phyloP scores from a whole-genome alignment of 92 coral and sea anemone species.

The Phenganax marumi region DNA sequence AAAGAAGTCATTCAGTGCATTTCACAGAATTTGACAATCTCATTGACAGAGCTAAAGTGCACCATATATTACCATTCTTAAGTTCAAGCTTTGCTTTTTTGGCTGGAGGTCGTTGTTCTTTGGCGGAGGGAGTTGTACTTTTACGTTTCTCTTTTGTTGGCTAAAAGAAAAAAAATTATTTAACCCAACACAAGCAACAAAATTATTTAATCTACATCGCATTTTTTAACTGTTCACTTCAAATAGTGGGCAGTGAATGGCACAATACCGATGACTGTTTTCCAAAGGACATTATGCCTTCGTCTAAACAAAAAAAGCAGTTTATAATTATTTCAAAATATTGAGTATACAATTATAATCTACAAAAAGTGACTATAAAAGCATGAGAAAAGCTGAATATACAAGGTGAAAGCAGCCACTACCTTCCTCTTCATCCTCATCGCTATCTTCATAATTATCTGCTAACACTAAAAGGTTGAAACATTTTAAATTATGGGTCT shows the following conservation, averaged over 20 bases:
- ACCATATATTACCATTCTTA: background rate
- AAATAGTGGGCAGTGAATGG: background rate
- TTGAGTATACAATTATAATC: background rate
- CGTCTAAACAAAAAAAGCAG: conserved; percentile 10
- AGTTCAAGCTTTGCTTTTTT: conserved; percentile 33
- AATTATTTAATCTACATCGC: background rate
- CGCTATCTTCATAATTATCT: background rate
- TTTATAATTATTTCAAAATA: background rate
- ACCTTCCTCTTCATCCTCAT: conserved; percentile 22
- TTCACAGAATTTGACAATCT: too few species aligned
- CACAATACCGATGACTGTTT: background rate
- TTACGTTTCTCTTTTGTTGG: conserved; percentile 12
- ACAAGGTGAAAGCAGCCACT: background rate
- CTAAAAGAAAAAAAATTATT: background rate
- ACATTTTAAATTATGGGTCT: background rate
- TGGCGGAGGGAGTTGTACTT: background rate
- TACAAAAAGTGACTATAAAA: background rate
- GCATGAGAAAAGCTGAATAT: background rate
- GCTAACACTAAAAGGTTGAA: conserved; percentile 24
- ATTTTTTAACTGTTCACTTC: background rate
- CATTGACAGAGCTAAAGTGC: too few species aligned
- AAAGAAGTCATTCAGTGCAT: too few species aligned
- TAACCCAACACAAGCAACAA: background rate
- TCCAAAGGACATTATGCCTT: conserved; percentile 10
- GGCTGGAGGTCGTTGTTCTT: conserved; percentile 18